phyloP scores from a whole-genome alignment of 2,797 vertebrate genomes.

The Siniperca undulata region DNA sequence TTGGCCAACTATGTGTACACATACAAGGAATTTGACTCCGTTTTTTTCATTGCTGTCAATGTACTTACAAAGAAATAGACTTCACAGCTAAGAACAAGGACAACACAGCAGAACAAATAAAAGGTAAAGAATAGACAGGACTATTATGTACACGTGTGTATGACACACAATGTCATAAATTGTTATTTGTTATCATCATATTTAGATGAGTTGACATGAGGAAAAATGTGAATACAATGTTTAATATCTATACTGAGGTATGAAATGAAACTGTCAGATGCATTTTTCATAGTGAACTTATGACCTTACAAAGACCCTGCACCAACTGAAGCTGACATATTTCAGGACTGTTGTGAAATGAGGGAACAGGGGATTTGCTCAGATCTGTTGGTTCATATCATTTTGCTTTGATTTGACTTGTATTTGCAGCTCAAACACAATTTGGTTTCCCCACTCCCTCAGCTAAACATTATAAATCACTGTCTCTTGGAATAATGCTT shows the following conservation, averaged over 20 bases:
- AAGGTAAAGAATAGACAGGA: too few relatives aligned
- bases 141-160: too few relatives aligned
- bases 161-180: too few relatives aligned
- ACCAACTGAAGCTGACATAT: background rate
- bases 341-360: constrained; percentile 31
- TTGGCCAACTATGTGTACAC: too few relatives aligned
- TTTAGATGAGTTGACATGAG: background rate
- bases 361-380: background rate
- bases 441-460: constrained; percentile 13
- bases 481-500: constrained; percentile 14
- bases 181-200: background rate
- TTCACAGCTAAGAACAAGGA: too few relatives aligned
- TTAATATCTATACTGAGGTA: background rate
- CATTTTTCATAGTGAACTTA: background rate
- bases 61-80: too few relatives aligned
- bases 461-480: constrained; percentile 9
- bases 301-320: constrained; percentile 1
- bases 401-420: constrained; percentile 22
- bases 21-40: too few relatives aligned
- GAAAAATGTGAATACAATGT: background rate
- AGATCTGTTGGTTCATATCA: constrained; percentile 3
- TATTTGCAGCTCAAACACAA: constrained; percentile 1
- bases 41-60: too few relatives aligned
- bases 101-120: too few relatives aligned
- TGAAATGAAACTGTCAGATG: background rate